These are phyloP conservation scores for Paradisaea rubra DNA, from an alignment of 2,113 vertebrate genomes.

Conservation along the genomic window DNA sequence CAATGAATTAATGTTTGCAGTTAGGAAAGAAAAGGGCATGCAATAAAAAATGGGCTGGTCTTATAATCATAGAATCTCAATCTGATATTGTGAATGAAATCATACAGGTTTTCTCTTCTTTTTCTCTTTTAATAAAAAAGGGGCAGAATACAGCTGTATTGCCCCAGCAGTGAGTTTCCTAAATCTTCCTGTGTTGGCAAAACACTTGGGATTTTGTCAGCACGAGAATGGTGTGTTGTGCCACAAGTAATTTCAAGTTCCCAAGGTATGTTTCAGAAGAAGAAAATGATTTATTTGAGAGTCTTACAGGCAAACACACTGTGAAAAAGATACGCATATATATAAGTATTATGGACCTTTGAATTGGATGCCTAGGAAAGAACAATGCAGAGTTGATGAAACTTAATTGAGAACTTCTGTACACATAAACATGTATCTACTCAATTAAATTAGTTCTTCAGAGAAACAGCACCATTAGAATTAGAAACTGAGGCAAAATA, in stretches of 20 bases:
- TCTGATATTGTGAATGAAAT: not conserved
- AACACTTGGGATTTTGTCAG: not conserved
- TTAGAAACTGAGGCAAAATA: not conserved
- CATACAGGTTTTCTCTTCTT: not conserved
- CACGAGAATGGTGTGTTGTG: not conserved
- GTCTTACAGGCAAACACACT: not conserved
- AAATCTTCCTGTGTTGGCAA: not conserved
- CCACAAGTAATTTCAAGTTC: not conserved
- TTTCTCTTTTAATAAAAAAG: not conserved
- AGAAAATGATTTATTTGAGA: not conserved
- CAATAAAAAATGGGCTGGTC: not conserved
- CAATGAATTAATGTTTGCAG: not conserved
- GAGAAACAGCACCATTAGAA: not conserved
- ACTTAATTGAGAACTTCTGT: not conserved
- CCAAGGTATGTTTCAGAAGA: not conserved
- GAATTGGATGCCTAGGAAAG: not conserved
- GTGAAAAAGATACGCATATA: not conserved
- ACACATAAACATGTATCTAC: not conserved
- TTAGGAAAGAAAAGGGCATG: not conserved
- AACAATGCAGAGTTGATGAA: not conserved
- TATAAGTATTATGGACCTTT: not conserved
- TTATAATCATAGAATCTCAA: not conserved
- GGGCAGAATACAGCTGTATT: not conserved
- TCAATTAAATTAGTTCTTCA: conserved; percentile 23
- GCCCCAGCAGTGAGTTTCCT: not conserved